Evolutionary conservation across 1,140 invertebrate species (phyloP).

Genomic region (Danaus plexippus): DNA sequence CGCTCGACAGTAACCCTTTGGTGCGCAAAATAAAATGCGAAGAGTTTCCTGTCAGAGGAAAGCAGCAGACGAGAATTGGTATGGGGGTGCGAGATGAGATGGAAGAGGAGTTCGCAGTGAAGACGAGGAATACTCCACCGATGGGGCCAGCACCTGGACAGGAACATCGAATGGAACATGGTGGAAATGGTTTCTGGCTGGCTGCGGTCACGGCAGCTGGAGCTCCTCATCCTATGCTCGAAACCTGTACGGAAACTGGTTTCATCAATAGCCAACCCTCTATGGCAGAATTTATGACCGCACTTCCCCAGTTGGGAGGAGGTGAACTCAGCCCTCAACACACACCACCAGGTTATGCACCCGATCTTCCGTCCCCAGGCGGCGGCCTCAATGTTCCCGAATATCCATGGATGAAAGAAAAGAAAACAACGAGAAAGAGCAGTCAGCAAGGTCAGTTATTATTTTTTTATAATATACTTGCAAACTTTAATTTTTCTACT

Average conservation of each 20-base stretch:
- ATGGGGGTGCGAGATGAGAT: constrained; percentile 68
- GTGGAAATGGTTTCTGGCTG: constrained; percentile 66
- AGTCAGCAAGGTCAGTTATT: constrained; percentile 87
- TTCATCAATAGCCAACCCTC: constrained; percentile 94
- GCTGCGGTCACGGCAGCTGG: constrained; percentile 65
- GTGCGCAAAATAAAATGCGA: constrained; percentile 72
- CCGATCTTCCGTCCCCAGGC: constrained; percentile 76
- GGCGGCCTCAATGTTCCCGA: constrained; percentile 87
- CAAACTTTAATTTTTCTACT: background rate
- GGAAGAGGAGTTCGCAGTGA: constrained; percentile 70
- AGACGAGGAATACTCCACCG: constrained; percentile 62
- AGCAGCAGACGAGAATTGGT: constrained; percentile 56
- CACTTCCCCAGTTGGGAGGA: constrained; percentile 79
- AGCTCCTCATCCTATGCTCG: constrained; percentile 64
- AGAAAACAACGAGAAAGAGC: constrained; percentile 92
- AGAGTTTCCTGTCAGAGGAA: constrained; percentile 67
- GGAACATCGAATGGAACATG: constrained; percentile 60
- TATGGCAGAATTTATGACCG: constrained; percentile 93
- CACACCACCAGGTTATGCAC: constrained; percentile 72
- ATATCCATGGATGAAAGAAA: constrained; percentile 98
- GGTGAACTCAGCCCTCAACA: constrained; percentile 74
- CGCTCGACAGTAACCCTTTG: constrained; percentile 66
- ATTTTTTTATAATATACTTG: constrained; percentile 6
- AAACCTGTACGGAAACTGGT: constrained; percentile 80
- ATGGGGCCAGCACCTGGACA: constrained; percentile 52